Conservation (phyloP, 2,888 invertebrate genomes). For the Eucera pruinosa region DNA sequence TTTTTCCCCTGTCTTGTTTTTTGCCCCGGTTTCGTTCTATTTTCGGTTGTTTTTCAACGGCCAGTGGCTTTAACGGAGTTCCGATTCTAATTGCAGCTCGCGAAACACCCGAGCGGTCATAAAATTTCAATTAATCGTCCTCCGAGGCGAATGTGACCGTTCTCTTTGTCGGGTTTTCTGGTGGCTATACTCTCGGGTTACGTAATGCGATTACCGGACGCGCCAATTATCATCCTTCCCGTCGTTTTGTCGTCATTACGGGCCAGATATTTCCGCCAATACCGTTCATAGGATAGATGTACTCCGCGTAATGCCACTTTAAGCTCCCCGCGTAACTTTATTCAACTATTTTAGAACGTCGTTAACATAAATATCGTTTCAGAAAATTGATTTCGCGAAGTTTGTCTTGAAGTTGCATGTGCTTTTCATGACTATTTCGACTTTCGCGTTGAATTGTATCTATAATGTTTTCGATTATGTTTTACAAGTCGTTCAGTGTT, state of each 20-base stretch:
- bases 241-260: neutral
- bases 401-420: too few species aligned
- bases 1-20: neutral
- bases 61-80: slow-evolving; percentile 1
- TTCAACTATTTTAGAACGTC: too few species aligned
- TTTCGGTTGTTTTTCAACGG: neutral
- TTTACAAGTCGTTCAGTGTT: too few species aligned
- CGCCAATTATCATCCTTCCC: slow-evolving; percentile 22
- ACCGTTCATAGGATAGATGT: too few species aligned
- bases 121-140: slow-evolving; percentile 32
- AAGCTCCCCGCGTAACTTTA: too few species aligned
- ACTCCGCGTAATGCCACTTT: too few species aligned
- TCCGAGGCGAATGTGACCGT: neutral
- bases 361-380: too few species aligned
- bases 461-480: too few species aligned
- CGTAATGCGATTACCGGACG: slow-evolving; percentile 24
- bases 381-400: too few species aligned
- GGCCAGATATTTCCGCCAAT: neutral
- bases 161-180: neutral
- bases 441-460: too few species aligned
- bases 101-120: neutral
- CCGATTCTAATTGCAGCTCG: slow-evolving; percentile 26
- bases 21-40: neutral
- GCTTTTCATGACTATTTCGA: too few species aligned
- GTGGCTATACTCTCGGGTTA: slow-evolving; percentile 19